Base-by-base conservation (phyloP, 2,113 vertebrate genomes). In the Actinemys pallida region DNA sequence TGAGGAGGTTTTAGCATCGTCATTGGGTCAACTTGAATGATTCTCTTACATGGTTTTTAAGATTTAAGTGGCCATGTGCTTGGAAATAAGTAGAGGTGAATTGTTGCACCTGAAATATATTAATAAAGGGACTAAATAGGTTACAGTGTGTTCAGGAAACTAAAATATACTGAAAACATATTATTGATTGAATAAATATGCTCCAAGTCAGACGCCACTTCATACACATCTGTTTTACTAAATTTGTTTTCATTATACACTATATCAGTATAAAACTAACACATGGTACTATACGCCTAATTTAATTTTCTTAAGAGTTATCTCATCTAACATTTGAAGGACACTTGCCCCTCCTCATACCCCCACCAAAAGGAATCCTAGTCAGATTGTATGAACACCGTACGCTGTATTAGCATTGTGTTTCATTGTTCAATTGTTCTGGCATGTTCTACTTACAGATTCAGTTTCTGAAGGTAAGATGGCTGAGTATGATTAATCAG, bases 401-500 rank as follows among this genome's bases (percentile, higher is more conserved):
- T 1, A 8, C 47, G 59, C 56, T 57, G 35, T 4, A 19, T 8
- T 29, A 52, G 50, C 3, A 1, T 16, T 12, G 24, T 3, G 45
- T 19, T 14, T 56, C 2, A 0, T 0, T 24, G 90, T 35, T 83
- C 86, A 42, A 8, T 0, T 6, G 81, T 49, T 86, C 90, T 20
- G 88, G 8, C 20, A 84, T 31, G 7, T 39, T 56, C 59, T 84
- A 54, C 49, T 82, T 81, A 45, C 62, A 45, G 62, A 90, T 65
- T 84, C 56, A 7, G 76, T 42, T 57, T 5, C 12, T 86, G 92
- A 92, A 97, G 90, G 76, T 76, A 47, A 89, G 83, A 54, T 1
- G 42, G 82, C 79, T 95, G 95, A 94, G 89, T 65, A 27, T 87
- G 90, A 97, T 97, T 96, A 95, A 95, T 96, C 96, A 94, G 81